Evolutionary conservation across 2,113 vertebrate genomes (phyloP).

Genomic region (Macrotus californicus): DNA sequence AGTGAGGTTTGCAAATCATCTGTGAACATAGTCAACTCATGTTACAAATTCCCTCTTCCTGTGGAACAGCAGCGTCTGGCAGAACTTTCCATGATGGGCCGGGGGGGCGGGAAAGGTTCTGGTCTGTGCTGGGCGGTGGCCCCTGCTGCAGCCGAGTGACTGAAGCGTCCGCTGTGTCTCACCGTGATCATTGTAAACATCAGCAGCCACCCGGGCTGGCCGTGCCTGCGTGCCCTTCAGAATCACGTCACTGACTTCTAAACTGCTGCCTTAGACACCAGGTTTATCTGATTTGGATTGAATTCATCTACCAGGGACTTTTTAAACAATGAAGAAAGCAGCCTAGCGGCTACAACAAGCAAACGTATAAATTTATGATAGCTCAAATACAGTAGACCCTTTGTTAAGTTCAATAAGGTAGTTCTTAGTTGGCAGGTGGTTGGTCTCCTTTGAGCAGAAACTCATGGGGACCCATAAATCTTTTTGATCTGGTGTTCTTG

Average conservation of each 20-base stretch:
- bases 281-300: neutral
- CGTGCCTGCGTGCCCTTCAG: neutral
- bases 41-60: neutral
- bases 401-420: neutral
- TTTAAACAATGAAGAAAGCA: neutral
- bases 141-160: neutral
- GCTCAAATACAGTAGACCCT: neutral
- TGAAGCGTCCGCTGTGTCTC: neutral
- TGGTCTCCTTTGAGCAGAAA: neutral
- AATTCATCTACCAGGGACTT: neutral
- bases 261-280: neutral
- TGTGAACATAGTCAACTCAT: neutral
- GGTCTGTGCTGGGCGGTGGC: neutral
- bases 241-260: neutral
- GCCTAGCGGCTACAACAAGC: neutral
- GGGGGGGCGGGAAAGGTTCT: neutral
- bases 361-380: neutral
- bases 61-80: neutral
- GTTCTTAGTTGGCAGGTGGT: neutral
- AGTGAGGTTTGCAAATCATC: neutral
- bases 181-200: neutral
- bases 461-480: neutral
- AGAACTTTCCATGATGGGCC: neutral
- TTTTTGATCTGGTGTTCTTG: neutral
- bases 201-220: neutral